Conservation (phyloP, 2,888 invertebrate species). For the Drosophila meridiana region DNA sequence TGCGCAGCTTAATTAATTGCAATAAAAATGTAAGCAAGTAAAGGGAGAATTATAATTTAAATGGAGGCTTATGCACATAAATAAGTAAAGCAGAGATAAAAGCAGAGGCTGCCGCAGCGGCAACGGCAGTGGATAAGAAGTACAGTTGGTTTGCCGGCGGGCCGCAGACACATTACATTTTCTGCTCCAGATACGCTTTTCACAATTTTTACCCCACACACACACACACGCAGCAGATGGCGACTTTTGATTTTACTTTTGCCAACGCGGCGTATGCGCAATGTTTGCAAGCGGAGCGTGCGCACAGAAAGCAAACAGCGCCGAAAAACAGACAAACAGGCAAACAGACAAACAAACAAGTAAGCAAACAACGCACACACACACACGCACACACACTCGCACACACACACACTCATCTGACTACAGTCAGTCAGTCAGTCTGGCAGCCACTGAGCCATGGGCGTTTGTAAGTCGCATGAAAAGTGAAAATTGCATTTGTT, state of each 20-base stretch:
- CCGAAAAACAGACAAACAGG: conserved; percentile 47
- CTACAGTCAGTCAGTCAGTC: conserved; percentile 29
- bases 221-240: conserved; percentile 38
- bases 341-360: conserved; percentile 46
- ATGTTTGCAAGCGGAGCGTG: conserved; percentile 63
- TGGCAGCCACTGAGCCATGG: conserved; percentile 55
- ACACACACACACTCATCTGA: conserved; percentile 4
- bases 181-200: conserved; percentile 79
- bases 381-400: conserved; percentile 1
- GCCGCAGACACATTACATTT: conserved; percentile 69
- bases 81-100: conserved; percentile 25
- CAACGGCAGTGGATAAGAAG: conserved; percentile 6
- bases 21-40: neutral
- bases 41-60: conserved; percentile 17
- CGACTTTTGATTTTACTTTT: conserved; percentile 69
- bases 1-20: conserved; percentile 43
- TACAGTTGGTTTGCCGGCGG: conserved; percentile 16
- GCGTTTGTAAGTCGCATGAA: conserved; percentile 53
- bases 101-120: neutral
- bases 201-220: conserved; percentile 67
- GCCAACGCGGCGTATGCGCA: conserved; percentile 73
- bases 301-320: conserved; percentile 49
- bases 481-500: conserved; percentile 78
- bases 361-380: conserved; percentile 26
- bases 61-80: conserved; percentile 50